Conservation (phyloP, 2,113 vertebrate species). For the Uropsilus gracilis region DNA sequence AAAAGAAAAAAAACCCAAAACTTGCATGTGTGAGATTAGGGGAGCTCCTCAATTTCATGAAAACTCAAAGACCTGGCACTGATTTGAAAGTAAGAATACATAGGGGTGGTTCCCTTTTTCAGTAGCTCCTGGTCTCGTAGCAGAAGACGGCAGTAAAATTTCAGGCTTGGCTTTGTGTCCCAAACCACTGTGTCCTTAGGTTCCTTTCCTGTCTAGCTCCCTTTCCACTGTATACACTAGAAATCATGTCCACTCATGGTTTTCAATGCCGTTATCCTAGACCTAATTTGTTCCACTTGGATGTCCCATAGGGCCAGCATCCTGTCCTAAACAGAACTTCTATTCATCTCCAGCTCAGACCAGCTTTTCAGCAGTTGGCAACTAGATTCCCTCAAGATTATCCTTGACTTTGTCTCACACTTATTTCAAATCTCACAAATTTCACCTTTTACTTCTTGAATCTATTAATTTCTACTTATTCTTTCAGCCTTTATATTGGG, state of each 20-base stretch:
- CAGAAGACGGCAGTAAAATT: background rate
- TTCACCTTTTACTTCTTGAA: background rate
- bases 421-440: background rate
- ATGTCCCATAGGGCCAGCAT: background rate
- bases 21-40: background rate
- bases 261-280: background rate
- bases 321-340: background rate
- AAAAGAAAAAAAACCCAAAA: no score
- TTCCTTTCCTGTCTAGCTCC: background rate
- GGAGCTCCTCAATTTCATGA: no score
- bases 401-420: background rate
- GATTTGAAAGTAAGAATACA: background rate
- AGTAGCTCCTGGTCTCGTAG: background rate
- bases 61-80: background rate
- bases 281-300: background rate
- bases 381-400: no score
- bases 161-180: background rate
- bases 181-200: background rate
- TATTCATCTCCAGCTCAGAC: background rate
- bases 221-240: background rate
- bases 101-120: no score
- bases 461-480: background rate
- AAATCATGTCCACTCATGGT: background rate
- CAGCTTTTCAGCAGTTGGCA: background rate
- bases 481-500: background rate